Percentiles rank a stretch among this genome's conserved stretches.
Conservation (phyloP, 2,113 vertebrate species). For the Pandion haliaetus region DNA sequence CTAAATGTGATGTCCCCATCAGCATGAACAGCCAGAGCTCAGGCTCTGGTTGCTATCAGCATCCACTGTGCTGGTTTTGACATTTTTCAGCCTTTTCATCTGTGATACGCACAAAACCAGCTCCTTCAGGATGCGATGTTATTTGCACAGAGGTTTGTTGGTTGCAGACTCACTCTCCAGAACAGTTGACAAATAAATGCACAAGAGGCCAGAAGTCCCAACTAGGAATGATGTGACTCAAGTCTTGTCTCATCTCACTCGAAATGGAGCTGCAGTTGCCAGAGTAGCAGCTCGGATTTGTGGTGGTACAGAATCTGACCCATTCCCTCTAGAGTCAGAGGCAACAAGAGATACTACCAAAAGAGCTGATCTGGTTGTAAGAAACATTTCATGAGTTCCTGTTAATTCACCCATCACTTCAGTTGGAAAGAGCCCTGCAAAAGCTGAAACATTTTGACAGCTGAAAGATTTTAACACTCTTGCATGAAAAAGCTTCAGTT, state of each 20-base stretch:
- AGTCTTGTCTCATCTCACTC: neutral
- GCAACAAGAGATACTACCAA: neutral
- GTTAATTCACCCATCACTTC: neutral
- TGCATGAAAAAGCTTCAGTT: neutral
- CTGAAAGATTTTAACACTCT: neutral
- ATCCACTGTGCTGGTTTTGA: neutral
- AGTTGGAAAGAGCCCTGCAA: neutral
- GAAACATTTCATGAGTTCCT: neutral
- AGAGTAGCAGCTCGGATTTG: neutral
- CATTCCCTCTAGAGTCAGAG: neutral
- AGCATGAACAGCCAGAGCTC: neutral
- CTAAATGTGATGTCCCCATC: neutral
- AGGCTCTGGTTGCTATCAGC: neutral
- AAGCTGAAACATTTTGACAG: slow-evolving; percentile 41
- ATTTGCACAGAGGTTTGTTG: neutral
- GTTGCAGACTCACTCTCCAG: neutral
- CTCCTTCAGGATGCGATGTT: neutral
- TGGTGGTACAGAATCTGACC: neutral
- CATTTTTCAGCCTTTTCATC: neutral
- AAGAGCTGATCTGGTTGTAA: neutral
- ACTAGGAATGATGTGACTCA: neutral
- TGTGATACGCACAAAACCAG: accelerated
- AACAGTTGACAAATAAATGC: neutral
- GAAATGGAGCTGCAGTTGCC: neutral
- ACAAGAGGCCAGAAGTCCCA: neutral